Evolutionary conservation across 2,797 vertebrate species (phyloP), one percentile per base, ranked within the genome.

Genomic region (Megaceryle alcyon): DNA sequence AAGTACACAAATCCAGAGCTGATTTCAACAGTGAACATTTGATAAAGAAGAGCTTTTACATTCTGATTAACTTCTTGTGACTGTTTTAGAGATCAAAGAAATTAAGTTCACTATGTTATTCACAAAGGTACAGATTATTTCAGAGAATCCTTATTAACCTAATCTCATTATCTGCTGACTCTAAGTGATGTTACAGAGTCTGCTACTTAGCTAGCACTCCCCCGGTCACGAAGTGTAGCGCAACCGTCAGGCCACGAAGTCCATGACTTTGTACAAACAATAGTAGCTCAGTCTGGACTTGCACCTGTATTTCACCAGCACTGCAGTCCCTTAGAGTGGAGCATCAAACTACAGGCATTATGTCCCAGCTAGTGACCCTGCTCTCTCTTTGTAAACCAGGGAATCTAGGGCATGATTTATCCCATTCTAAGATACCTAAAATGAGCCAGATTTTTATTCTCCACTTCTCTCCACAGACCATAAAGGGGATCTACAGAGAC

Each of bases 31-130:
- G 46, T 33, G 56, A 86, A 49, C 43, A 68, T 21, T 56, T 71
- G 35, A 70, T 44, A 66, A 33, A 61, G 72, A 64, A 83, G 57
- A 94, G 51, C 49, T 86, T 93, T 82, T 63, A 26, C n/a, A 41
- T 90, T 79, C 59, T 70, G 49, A 86, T 56, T 63, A 86, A 77
- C n/a, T 70, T 84, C 66, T 63, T 49, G 28, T 72, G 39, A 66
- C 54, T 0, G 35, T 57, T 93, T 90, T 23, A 65, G 83, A 79
- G 51, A 76, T 63, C 59, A 72, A 86, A 81, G 46, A 69, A 90
- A 90, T 46, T 9, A 86, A 71, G 54, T 61, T 75, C 59, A 68
- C 29, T 69, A 20, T 13, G 21, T 82, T 89, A 44, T 71, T 64
- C 28, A 70, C 56, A 70, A 66, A 87, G 29, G 22, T 33, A 51